Percentiles rank a stretch among this genome's conserved stretches.
Conservation (phyloP, 2,797 vertebrate genomes). For the Poecile montanus region DNA sequence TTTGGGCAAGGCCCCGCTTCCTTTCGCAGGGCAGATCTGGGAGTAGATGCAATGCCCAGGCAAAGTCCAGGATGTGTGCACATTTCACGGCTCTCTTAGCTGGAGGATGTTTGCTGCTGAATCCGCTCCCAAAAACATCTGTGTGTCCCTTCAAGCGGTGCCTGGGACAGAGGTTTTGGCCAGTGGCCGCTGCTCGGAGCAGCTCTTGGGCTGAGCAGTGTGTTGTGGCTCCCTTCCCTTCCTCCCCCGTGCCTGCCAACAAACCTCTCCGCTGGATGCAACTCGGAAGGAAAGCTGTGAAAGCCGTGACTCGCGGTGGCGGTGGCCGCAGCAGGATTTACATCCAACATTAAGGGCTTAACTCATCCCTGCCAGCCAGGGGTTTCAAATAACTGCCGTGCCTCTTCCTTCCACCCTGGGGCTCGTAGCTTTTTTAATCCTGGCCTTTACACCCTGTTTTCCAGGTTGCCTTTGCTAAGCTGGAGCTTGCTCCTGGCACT, state of each 20-base stretch:
- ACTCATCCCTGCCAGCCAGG: not conserved
- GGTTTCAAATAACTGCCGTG: not conserved
- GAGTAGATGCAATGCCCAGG: not conserved
- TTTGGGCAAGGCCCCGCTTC: not conserved
- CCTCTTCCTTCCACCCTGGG: not conserved
- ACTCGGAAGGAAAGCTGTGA: not conserved
- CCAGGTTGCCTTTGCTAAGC: not conserved
- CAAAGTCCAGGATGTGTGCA: not conserved
- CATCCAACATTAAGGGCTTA: not conserved
- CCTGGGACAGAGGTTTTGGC: not conserved
- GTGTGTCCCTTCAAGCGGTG: not conserved
- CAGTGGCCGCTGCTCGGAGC: not conserved
- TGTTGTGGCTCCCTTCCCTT: not conserved
- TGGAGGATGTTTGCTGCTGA: not conserved
- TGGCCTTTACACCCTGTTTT: accelerated
- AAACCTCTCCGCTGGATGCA: not conserved
- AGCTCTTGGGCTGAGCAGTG: not conserved
- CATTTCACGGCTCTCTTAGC: not conserved
- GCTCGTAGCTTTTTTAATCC: not conserved
- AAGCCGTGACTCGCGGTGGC: not conserved
- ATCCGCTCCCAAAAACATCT: not conserved
- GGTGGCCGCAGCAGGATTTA: not conserved
- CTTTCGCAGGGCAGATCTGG: not conserved
- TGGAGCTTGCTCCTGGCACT: not conserved
- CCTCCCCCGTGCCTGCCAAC: not conserved